phyloP scores from a whole-genome alignment of 2,797 vertebrate species.

The Vipera latastei region DNA sequence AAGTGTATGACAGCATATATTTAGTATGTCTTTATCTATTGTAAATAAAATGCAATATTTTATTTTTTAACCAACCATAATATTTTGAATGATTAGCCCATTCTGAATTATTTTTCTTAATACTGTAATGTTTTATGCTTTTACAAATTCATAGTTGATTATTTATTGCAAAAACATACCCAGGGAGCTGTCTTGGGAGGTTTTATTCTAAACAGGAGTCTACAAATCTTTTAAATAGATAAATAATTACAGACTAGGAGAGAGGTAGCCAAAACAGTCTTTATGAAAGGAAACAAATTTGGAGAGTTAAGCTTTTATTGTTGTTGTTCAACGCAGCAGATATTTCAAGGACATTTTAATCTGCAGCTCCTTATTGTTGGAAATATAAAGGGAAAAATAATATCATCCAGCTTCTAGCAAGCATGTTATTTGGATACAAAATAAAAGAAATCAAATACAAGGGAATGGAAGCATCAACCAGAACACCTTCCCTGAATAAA shows the following conservation, averaged over 20 bases:
- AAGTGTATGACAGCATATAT: neutral
- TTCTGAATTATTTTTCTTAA: neutral
- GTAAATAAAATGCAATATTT: neutral
- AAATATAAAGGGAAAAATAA: neutral
- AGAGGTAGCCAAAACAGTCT: neutral
- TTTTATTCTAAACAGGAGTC: neutral
- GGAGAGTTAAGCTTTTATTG: neutral
- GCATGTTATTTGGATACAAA: neutral
- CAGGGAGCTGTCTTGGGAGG: neutral
- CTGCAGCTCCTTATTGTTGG: neutral
- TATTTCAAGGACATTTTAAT: neutral
- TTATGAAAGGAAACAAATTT: neutral
- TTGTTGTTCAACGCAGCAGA: neutral
- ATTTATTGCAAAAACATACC: neutral
- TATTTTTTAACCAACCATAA: neutral
- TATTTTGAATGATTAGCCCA: neutral
- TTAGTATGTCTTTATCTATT: neutral
- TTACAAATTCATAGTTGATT: neutral
- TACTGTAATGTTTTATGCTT: neutral
- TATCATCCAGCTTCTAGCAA: neutral
- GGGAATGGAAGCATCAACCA: neutral
- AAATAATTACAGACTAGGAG: neutral
- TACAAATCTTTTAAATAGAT: neutral
- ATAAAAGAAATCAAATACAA: neutral
- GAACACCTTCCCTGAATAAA: neutral